Percentiles rank a stretch among this genome's conserved stretches.
These are phyloP conservation scores for Drosophila ohnishii DNA, from an alignment of 1,140 invertebrate species.

Conservation along the genomic window DNA sequence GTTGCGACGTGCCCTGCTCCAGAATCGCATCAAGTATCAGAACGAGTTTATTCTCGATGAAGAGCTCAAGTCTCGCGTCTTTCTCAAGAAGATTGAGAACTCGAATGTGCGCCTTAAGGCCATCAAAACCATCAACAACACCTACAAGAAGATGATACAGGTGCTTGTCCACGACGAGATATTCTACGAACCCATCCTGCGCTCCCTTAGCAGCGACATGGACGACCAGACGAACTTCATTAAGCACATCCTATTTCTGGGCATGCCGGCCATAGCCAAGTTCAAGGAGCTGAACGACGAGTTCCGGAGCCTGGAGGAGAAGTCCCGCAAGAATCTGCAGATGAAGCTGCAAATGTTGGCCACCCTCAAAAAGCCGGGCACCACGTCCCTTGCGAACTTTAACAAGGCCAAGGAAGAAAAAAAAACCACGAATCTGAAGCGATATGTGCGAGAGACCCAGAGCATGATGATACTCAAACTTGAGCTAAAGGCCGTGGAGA, in stretches of 20 bases:
- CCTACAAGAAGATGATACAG: constrained; percentile 77
- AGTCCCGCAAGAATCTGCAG: constrained; percentile 64
- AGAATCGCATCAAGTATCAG: constrained; percentile 79
- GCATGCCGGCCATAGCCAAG: constrained; percentile 74
- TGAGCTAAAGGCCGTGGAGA: constrained; percentile 68
- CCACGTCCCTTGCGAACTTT: background rate
- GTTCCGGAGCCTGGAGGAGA: constrained; percentile 58
- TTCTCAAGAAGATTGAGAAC: constrained; percentile 75
- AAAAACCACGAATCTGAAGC: constrained; percentile 46
- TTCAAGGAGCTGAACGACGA: constrained; percentile 69
- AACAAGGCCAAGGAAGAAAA: constrained; percentile 30
- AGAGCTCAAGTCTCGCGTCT: constrained; percentile 62
- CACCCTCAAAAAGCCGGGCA: constrained; percentile 25
- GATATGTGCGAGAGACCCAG: constrained; percentile 74
- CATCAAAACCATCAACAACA: constrained; percentile 74
- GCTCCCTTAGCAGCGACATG: constrained; percentile 70
- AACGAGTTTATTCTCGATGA: constrained; percentile 74
- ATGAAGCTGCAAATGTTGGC: constrained; percentile 62
- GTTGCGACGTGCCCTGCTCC: constrained; percentile 56
- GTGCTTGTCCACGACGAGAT: constrained; percentile 74
- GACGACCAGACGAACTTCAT: constrained; percentile 79
- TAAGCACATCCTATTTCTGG: constrained; percentile 74
- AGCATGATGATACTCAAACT: constrained; percentile 73
- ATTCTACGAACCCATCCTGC: constrained; percentile 78
- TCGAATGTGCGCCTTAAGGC: constrained; percentile 77